Conservation (phyloP, 64 coral and sea anemone species). For the Pocillopora damicornis region DNA sequence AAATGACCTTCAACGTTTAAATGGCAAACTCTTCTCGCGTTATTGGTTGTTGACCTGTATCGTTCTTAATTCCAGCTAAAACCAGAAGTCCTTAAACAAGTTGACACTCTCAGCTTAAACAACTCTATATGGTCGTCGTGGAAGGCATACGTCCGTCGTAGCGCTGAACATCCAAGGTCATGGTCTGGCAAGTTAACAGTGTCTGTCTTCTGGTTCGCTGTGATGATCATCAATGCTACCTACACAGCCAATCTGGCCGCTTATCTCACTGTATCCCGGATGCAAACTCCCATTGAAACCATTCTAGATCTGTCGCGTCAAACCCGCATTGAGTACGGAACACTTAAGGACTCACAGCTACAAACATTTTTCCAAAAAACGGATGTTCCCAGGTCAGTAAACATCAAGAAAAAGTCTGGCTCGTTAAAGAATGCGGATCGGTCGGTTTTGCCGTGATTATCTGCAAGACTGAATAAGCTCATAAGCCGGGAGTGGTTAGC, state of each 20-base stretch:
- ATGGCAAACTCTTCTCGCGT: no score
- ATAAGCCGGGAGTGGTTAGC: no score
- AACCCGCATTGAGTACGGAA: constrained; percentile 47
- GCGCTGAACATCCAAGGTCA: constrained; percentile 44
- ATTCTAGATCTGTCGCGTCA: constrained; percentile 45
- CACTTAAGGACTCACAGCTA: constrained; percentile 47
- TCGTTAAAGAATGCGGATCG: no score
- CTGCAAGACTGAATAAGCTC: no score
- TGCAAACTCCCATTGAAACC: constrained; percentile 58
- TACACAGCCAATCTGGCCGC: constrained; percentile 66
- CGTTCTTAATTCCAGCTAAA: constrained; percentile 21
- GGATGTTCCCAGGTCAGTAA: constrained; percentile 49
- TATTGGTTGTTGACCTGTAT: not conserved
- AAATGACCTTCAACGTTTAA: no score
- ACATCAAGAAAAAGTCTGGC: not conserved
- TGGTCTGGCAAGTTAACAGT: constrained; percentile 45
- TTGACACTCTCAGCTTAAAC: constrained; percentile 25
- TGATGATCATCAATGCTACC: constrained; percentile 67
- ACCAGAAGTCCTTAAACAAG: not conserved
- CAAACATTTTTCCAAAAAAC: constrained; percentile 55
- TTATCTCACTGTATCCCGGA: constrained; percentile 57
- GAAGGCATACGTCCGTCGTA: constrained; percentile 34
- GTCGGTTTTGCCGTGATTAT: no score
- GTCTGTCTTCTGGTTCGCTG: constrained; percentile 65
- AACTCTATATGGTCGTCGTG: constrained; percentile 58